Conservation (phyloP, 2,888 invertebrate species). For the Girardia tigrina region DNA sequence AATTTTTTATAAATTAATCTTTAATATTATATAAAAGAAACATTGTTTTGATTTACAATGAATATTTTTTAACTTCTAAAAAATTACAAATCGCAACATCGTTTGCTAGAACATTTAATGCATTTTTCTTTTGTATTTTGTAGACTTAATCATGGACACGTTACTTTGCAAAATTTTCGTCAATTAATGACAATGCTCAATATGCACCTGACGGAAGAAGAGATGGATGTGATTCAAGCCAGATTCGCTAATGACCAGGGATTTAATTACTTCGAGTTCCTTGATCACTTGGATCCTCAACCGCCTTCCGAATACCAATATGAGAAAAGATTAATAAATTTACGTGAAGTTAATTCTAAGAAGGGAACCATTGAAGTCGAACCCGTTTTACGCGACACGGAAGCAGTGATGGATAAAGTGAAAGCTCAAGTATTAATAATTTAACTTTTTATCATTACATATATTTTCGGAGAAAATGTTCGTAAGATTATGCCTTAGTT, state of each 20-base stretch:
- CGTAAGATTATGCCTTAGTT: too few relatives aligned
- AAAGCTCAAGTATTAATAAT: conserved; percentile 15
- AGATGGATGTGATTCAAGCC: conserved; percentile 46
- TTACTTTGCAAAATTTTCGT: conserved; percentile 47
- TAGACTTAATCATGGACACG: conserved; percentile 49
- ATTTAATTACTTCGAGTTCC: conserved; percentile 47
- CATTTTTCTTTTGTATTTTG: neutral
- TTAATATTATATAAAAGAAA: too few relatives aligned
- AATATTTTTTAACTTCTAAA: too few relatives aligned
- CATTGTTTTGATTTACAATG: too few relatives aligned
- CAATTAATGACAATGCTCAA: conserved; percentile 47
- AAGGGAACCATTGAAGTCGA: conserved; percentile 41
- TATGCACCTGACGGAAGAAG: conserved; percentile 43
- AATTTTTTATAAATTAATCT: too few relatives aligned
- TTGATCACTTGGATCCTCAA: conserved; percentile 44
- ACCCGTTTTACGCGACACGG: conserved; percentile 42
- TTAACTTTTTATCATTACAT: neutral
- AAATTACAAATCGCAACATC: too few relatives aligned
- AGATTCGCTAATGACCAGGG: conserved; percentile 48
- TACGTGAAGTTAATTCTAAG: conserved; percentile 41
- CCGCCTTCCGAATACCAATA: conserved; percentile 43
- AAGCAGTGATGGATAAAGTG: conserved; percentile 38
- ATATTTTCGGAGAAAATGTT: too few relatives aligned
- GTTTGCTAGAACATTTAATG: too few relatives aligned
- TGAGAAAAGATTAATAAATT: conserved; percentile 42